Evolutionary conservation across 2,113 vertebrate genomes (phyloP).

Genomic region (Scortum barcoo): DNA sequence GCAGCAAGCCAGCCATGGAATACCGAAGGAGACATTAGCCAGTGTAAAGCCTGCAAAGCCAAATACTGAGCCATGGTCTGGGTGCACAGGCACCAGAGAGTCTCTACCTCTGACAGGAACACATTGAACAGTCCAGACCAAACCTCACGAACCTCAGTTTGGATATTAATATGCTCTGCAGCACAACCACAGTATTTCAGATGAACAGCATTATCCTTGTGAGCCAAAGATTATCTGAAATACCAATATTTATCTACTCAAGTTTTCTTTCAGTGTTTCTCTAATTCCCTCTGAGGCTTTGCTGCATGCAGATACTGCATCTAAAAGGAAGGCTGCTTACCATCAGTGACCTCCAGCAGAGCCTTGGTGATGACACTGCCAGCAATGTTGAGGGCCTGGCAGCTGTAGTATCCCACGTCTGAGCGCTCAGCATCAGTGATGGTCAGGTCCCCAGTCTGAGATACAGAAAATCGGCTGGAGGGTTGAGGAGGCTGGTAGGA

Average conservation of each 20-base stretch:
- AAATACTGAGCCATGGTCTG: conserved; percentile 71
- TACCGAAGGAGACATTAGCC: conserved; percentile 68
- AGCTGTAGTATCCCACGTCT: conserved; percentile 97
- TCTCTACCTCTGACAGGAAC: conserved; percentile 79
- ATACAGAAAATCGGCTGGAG: conserved; percentile 96
- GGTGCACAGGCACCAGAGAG: conserved; percentile 80
- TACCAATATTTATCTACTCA: conserved; percentile 53
- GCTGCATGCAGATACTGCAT: conserved; percentile 16
- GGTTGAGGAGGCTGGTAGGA: conserved; percentile 97
- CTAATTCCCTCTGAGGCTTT: conserved; percentile 34
- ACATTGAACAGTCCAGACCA: conserved; percentile 74
- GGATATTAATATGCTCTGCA: conserved; percentile 74
- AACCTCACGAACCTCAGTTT: conserved; percentile 75
- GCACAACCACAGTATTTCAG: conserved; percentile 56
- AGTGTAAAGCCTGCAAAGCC: conserved; percentile 62
- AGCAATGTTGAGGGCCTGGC: conserved; percentile 98
- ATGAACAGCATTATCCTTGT: conserved; percentile 58
- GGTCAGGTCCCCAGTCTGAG: conserved; percentile 96
- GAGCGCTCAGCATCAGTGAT: conserved; percentile 94
- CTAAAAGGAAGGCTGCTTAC: conserved; percentile 82
- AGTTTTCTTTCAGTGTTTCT: conserved; percentile 34
- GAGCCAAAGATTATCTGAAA: conserved; percentile 64
- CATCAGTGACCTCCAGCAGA: conserved; percentile 97
- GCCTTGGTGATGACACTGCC: conserved; percentile 99
- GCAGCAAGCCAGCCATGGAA: conserved; percentile 71